Base-by-base conservation (phyloP, 2,888 invertebrate species). In the Apotomis turbidana region DNA sequence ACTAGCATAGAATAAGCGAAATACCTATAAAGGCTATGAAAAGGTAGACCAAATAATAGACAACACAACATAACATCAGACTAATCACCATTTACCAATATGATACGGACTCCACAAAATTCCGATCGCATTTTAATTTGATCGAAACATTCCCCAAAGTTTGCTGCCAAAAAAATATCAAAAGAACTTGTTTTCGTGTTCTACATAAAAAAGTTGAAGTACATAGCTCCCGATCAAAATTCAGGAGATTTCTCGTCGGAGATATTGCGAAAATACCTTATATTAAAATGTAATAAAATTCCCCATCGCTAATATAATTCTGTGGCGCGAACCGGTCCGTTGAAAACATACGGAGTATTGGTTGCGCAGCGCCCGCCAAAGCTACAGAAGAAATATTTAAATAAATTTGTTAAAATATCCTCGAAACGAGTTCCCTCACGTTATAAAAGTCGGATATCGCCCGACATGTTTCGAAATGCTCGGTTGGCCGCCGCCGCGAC, bases 261-360 rank as follows among this genome's bases (percentile, higher is more conserved):
- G 84, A 88, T 87, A 86, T 87, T 87, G 84, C 83, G 81, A 81
- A 83, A 83, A 89, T 88, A 86, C 85, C 85, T 87, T 84, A 87
- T 89, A 90, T 90, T 90, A 89, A 89, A 90, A 88, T 88, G 86
- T 89, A 88, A 90, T 90, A 90, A 90, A 90, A 89, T 84, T 85
- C 83, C 79, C 81, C 84, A 81, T 84, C 81, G 85, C 87, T 87
- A 86, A 87, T 87, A 87, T 87, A 86, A 88, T 89, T 88, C 85
- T 81, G 84, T 79, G 81, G 83, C 82, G 78, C 81, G 80, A 82
- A 82, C 83, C 77, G 76, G 74, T 77, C 78, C 85, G 76, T 81
- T 74, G 74, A 68, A 75, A 75, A 83, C 79, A 81, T 78, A 86
- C 83, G 79, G 72, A 15, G 38, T 38, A 59, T 70, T 68, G 51